Base-by-base conservation (phyloP, 2,113 vertebrate species). In the Oncorhynchus kisutch region DNA sequence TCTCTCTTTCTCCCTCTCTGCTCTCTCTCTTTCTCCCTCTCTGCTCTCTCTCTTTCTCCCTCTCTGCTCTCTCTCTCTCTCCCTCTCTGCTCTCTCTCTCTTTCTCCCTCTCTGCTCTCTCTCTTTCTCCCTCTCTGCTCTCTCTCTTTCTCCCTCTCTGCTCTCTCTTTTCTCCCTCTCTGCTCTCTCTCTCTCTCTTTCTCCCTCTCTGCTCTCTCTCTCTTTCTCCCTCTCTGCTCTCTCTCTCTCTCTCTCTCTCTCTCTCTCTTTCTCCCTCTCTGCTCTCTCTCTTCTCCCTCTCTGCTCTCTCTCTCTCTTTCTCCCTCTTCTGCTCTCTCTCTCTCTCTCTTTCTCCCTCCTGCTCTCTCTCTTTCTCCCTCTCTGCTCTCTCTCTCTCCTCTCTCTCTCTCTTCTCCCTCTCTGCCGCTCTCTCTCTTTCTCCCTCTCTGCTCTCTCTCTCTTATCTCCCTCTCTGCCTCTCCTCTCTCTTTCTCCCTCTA, bases 271-370 rank as follows among this genome's bases (percentile, higher is more conserved):
- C 27, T 29, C 27, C 27, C 2, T 27, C 25, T 27, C 25, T 27
- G n/a, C 29, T 31, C 29, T 31, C 59, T 60, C 59, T 22, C 70
- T 22, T 8, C 59, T 60, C 59, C 9, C 57, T 18, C 14, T 59
- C 57, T 59, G 1, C n/a, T 29, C 2, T 27, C 25, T 59, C 57
- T 59, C 5, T 59, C n/a, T n/a, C n/a, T n/a, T 29, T 54, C 22
- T 57, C 70, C 29, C 59, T 57, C 70, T 71, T n/a, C 13, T 71
- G n/a, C n/a, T n/a, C n/a, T n/a, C n/a, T 60, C 59, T 60, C 59
- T 1, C 57, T 18, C 14, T 59, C 57, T 59, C 5, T 59, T 29
- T 29, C 27, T 29, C 27, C 27, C 2, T 27, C 25, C 25, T 27
- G n/a, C 29, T 31, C 29, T 31, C 59, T 60, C 59, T 22, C 70